phyloP scores from a whole-genome alignment of 2,797 vertebrate genomes.

The Sorex maritimensis region DNA sequence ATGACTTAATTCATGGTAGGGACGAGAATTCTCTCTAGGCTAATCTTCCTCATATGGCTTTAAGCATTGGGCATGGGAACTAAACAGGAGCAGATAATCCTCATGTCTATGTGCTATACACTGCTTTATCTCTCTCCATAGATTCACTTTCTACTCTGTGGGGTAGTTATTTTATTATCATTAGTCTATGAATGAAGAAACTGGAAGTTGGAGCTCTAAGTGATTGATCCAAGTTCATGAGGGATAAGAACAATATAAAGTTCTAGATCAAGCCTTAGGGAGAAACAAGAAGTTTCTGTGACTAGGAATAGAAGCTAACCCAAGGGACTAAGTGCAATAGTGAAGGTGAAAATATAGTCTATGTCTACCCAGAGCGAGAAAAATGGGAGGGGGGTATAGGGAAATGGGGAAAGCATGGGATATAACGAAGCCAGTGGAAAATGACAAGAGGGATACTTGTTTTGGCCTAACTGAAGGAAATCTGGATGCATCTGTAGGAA shows the following conservation, averaged over 20 bases:
- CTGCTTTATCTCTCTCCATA: neutral
- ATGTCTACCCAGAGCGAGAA: neutral
- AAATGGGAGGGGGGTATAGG: neutral
- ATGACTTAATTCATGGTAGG: neutral
- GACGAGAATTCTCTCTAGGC: neutral
- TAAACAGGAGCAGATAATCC: neutral
- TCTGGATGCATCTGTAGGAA: neutral
- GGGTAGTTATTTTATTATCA: neutral
- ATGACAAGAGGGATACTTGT: neutral
- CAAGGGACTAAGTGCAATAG: neutral
- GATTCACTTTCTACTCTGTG: neutral
- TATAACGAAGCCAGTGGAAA: neutral
- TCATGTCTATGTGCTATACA: neutral
- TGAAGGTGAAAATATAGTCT: neutral
- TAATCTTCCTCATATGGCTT: neutral
- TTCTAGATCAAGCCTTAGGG: neutral
- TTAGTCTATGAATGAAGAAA: conserved; percentile 24
- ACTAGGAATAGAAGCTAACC: neutral
- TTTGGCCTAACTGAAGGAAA: neutral
- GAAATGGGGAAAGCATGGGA: neutral
- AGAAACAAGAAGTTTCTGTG: neutral
- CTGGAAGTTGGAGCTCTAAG: neutral
- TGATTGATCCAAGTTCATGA: neutral
- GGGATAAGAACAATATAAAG: neutral
- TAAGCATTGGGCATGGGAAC: accelerated